Percentiles rank a stretch among this genome's conserved stretches.
Evolutionary conservation across 2,888 invertebrate species (phyloP).

Genomic region (Drosophila sordidula): DNA sequence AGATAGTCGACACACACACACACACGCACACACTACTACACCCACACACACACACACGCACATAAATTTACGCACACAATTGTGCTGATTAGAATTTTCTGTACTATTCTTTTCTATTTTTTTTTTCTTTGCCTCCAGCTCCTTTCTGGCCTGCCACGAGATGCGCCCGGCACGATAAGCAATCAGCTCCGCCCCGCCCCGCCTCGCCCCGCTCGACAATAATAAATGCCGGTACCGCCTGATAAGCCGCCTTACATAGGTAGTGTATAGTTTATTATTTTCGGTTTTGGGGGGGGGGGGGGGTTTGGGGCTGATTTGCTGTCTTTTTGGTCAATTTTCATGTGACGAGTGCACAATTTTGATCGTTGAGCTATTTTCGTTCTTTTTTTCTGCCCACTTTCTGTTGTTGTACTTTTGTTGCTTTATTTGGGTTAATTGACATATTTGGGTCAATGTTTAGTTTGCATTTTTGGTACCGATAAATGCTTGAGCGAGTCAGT

Average conservation of each 20-base stretch:
- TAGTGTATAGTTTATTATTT: slow-evolving; percentile 4
- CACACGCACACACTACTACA: slow-evolving; percentile 15
- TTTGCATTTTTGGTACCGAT: slow-evolving; percentile 56
- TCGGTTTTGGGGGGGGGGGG: neutral
- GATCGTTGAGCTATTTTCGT: slow-evolving; percentile 40
- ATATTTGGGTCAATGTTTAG: slow-evolving; percentile 76
- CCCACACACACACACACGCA: slow-evolving; percentile 4
- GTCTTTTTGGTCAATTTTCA: slow-evolving; percentile 46
- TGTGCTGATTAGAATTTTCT: slow-evolving; percentile 54
- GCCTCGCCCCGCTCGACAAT: neutral
- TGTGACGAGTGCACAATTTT: slow-evolving; percentile 63
- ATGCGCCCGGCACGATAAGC: slow-evolving; percentile 60
- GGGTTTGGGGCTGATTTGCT: neutral
- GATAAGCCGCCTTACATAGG: slow-evolving; percentile 48
- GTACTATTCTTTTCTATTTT: slow-evolving; percentile 5
- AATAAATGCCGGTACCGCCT: slow-evolving; percentile 41
- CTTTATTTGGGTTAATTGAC: slow-evolving; percentile 71
- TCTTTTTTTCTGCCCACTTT: neutral
- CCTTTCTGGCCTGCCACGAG: slow-evolving; percentile 49
- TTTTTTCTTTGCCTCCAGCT: slow-evolving; percentile 27
- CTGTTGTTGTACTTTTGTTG: slow-evolving; percentile 28
- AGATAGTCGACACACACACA: slow-evolving; percentile 48
- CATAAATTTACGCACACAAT: slow-evolving; percentile 39
- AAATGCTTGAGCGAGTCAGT: slow-evolving; percentile 26
- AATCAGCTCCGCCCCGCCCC: neutral